Conservation (phyloP, 37 sponge, comb jelly and placozoan species). For the Oscarella lobularis region DNA sequence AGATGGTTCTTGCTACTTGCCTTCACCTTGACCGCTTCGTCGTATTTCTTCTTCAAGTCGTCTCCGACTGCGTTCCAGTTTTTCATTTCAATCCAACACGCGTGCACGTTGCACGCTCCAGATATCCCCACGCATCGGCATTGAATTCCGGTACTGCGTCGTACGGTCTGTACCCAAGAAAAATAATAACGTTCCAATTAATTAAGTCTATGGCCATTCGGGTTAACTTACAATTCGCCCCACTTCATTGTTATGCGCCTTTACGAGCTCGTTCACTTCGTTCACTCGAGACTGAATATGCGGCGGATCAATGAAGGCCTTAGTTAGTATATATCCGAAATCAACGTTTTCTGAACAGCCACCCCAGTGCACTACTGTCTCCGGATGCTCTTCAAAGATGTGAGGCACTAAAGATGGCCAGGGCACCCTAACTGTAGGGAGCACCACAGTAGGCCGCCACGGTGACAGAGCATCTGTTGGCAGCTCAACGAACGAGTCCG, state of each 20-base stretch:
- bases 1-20: no score
- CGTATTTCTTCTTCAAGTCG: neutral
- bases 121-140: conserved; percentile 66
- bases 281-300: neutral
- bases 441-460: no score
- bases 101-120: conserved; percentile 47
- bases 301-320: neutral
- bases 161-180: conserved; percentile 29
- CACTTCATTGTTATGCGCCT: neutral
- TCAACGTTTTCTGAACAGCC: conserved; percentile 36
- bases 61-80: neutral
- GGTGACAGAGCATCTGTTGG: no score
- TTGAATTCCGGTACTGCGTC: conserved; percentile 11
- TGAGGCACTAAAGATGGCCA: no score
- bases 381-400: no score
- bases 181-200: no score
- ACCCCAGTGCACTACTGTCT: no score
- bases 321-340: neutral
- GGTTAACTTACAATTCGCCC: neutral
- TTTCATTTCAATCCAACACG: conserved; percentile 40
- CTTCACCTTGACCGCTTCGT: neutral
- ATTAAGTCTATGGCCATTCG: no score
- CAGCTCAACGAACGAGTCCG: no score
- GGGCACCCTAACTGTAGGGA: no score
- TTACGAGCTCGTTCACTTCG: neutral